Evolutionary conservation across 1,140 invertebrate species (phyloP).

Genomic region (Drosophila kepulauana): DNA sequence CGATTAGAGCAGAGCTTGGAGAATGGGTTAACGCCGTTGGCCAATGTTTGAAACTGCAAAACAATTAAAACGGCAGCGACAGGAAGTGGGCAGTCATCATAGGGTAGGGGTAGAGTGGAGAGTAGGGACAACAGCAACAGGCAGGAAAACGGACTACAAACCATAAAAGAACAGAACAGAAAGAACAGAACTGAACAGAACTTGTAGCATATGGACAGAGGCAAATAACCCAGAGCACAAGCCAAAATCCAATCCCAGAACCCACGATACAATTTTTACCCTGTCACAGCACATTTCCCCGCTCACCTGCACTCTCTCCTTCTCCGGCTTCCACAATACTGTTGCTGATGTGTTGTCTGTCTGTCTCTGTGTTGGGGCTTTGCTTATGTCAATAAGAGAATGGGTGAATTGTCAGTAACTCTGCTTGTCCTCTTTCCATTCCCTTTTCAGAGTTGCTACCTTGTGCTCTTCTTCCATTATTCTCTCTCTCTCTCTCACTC

Average conservation of each 20-base stretch:
- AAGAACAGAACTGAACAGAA: background rate
- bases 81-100: constrained; percentile 16
- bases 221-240: constrained; percentile 7
- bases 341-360: constrained; percentile 34
- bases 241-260: constrained; percentile 15
- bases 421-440: background rate
- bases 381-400: constrained; percentile 57
- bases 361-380: constrained; percentile 35
- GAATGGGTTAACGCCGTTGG: constrained; percentile 5
- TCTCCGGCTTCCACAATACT: background rate
- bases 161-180: background rate
- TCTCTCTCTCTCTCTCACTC: background rate
- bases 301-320: background rate
- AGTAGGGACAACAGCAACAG: constrained; percentile 30
- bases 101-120: background rate
- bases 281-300: constrained; percentile 43
- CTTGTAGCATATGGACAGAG: constrained; percentile 20
- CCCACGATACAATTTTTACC: constrained; percentile 31
- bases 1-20: constrained; percentile 25
- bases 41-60: constrained; percentile 42
- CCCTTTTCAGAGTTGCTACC: too few species aligned
- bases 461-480: background rate
- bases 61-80: constrained; percentile 59
- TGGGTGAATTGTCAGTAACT: constrained; percentile 25
- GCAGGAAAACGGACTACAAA: constrained; percentile 20